Evolutionary conservation across 2,797 vertebrate species (phyloP).

Genomic region (Bradypodion pumilum): DNA sequence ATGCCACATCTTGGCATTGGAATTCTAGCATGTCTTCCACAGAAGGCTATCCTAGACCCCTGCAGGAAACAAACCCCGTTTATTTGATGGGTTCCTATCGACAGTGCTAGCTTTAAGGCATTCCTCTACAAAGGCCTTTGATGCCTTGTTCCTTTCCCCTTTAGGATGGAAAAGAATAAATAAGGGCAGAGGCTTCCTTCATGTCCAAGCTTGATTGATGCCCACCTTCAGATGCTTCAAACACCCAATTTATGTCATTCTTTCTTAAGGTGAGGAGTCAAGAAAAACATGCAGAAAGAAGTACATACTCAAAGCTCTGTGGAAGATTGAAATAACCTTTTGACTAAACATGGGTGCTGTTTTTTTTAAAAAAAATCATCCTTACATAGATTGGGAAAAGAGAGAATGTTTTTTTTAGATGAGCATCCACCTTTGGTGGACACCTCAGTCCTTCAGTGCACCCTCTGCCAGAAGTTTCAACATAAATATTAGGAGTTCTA

Average conservation of each 20-base stretch:
- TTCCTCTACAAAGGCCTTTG: too few species aligned
- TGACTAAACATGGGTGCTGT: constrained; percentile 43
- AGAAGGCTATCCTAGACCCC: too few species aligned
- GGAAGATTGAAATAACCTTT: constrained; percentile 52
- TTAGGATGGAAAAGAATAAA: constrained; percentile 58
- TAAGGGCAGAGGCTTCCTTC: constrained; percentile 48
- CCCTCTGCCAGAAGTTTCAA: neutral
- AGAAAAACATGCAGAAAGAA: constrained; percentile 31
- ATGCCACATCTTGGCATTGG: too few species aligned
- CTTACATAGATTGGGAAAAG: constrained; percentile 37
- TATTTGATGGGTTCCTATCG: too few species aligned
- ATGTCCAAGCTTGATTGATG: constrained; percentile 59
- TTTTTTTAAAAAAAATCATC: constrained; percentile 45
- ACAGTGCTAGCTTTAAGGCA: too few species aligned
- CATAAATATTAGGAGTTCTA: neutral
- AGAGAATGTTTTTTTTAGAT: constrained; percentile 61
- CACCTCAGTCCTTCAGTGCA: neutral
- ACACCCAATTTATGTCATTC: constrained; percentile 58
- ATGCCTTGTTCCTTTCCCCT: too few species aligned
- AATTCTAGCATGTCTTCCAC: too few species aligned
- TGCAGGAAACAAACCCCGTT: too few species aligned
- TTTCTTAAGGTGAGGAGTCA: constrained; percentile 46
- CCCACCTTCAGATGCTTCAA: constrained; percentile 62
- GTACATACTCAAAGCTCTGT: constrained; percentile 57
- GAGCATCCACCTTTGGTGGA: constrained; percentile 36